phyloP scores from a whole-genome alignment of 1,140 invertebrate species.

The Drosophila nikananu region DNA sequence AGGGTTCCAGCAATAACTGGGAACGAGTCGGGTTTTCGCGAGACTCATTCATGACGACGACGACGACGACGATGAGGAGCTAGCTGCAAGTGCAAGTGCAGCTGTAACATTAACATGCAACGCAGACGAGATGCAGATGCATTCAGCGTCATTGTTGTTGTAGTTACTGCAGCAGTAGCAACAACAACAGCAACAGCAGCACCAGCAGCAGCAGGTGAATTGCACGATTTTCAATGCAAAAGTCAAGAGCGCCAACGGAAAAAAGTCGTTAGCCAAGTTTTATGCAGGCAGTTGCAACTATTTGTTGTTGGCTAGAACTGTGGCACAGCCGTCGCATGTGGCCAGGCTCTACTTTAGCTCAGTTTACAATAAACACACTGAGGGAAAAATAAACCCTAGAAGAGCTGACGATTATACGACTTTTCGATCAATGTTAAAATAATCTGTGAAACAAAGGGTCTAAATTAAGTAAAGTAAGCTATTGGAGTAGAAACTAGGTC shows the following conservation, averaged over 20 bases:
- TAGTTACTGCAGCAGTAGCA: constrained; percentile 42
- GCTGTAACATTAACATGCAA: constrained; percentile 83
- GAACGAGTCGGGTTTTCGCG: constrained; percentile 51
- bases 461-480: no score
- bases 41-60: constrained; percentile 73
- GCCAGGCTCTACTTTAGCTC: constrained; percentile 43
- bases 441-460: no score
- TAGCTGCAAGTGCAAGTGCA: constrained; percentile 78
- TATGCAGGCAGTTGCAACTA: constrained; percentile 75
- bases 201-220: constrained; percentile 73
- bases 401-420: background rate
- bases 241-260: constrained; percentile 83
- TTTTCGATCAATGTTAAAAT: no score
- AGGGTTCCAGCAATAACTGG: constrained; percentile 26
- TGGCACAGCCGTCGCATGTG: constrained; percentile 50
- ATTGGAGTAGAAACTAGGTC: no score
- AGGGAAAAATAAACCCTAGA: background rate
- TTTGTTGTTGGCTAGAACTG: constrained; percentile 68
- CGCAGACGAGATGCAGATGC: constrained; percentile 78
- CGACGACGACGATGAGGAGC: constrained; percentile 58
- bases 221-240: constrained; percentile 84
- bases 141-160: constrained; percentile 72
- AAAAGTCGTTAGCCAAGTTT: constrained; percentile 84
- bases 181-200: constrained; percentile 30
- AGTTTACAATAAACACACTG: constrained; percentile 6